These are phyloP conservation scores for Carettochelys insculpta DNA, from an alignment of 2,113 vertebrate species.

Conservation along the genomic window DNA sequence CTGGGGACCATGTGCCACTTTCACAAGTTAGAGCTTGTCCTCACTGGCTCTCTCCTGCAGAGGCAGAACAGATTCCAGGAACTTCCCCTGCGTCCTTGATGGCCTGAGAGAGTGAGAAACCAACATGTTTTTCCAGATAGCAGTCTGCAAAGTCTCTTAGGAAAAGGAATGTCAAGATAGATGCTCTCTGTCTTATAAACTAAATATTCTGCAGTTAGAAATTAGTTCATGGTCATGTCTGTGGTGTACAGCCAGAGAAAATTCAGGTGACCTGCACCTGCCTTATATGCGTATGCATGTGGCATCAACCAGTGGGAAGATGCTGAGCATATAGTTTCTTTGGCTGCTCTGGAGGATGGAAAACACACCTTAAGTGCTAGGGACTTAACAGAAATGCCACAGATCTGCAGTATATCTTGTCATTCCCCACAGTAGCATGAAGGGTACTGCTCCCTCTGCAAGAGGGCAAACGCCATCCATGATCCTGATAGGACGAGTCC, in stretches of 20 bases:
- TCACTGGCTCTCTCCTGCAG: background rate
- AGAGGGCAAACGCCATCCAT: background rate
- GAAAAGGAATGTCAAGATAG: background rate
- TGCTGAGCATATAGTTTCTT: background rate
- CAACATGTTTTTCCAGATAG: background rate
- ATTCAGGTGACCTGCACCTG: background rate
- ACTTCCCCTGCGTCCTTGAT: background rate
- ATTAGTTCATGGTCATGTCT: background rate
- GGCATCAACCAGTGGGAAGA: background rate
- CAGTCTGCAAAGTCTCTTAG: background rate
- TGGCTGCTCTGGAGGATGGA: background rate
- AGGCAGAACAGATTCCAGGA: background rate
- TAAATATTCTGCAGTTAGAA: background rate
- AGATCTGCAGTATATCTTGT: background rate
- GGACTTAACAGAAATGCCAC: background rate
- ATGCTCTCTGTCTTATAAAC: background rate
- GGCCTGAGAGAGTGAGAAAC: background rate
- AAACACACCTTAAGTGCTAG: background rate
- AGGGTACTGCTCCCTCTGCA: rapidly evolving
- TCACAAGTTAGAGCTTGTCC: background rate
- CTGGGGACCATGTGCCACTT: background rate
- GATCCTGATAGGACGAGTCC: background rate
- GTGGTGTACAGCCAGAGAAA: background rate
- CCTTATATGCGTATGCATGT: background rate
- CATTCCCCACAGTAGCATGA: rapidly evolving